Base-by-base conservation (phyloP, 1,140 invertebrate species). In the Listronotus bonariensis region DNA sequence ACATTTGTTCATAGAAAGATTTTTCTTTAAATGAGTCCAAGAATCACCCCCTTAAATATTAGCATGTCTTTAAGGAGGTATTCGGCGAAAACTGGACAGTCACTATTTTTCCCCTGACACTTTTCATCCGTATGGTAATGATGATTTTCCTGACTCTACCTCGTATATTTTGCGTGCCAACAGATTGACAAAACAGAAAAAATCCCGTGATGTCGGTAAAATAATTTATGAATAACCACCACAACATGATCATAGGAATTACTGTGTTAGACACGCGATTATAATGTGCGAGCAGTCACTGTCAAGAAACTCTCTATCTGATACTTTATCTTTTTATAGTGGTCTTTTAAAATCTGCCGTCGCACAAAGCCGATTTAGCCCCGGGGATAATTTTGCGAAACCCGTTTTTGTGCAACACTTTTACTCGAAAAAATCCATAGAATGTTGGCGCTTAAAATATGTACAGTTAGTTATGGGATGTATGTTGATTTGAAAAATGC, bases 211-310 rank as follows among this genome's bases (percentile, higher is more conserved):
- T 48, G 56, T 59, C 56, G 56, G 56, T 43, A 26, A 59, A 59
- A 34, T 17, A 9, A 10, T 32, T 59, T 59, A 59, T 59, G 34
- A 59, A 59, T 59, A 59, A 32, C 31, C 31, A 18, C 45, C 26
- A 59, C 45, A 45, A 43, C 52, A n/a, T 38, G 43, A 59, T 18
- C 56, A 59, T 59, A 46, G 34, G 56, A 59, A 59, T 59, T 59
- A 59, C 56, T n/a, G 56, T 36, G 56, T 59, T 59, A 59, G 56
- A 48, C 56, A 59, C 56, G 56, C 56, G 56, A 59, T 59, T 59
- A 59, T 45, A 57, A 57, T 59, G 45, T 59, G 56, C 45, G 26
- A 48, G 56, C 45, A 59, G 42, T 59, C 56, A 59, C 26, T 40
- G 56, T 59, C 45, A 59, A 48, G 56, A 59, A 40, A 18, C 40